Base-by-base conservation (phyloP, 64 coral and sea anemone genomes). In the Pocillopora damicornis region DNA sequence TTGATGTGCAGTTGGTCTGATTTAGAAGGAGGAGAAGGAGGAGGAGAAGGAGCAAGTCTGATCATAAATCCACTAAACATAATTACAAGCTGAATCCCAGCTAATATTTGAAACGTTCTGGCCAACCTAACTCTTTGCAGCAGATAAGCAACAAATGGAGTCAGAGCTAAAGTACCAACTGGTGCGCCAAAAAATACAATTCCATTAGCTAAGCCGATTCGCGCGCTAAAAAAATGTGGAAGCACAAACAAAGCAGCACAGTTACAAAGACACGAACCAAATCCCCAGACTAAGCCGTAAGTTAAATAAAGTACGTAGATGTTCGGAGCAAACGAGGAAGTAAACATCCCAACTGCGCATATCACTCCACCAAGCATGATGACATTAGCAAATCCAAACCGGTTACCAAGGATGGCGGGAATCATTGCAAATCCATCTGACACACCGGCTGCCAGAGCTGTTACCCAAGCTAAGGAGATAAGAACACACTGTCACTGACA, bases 271-370 rank as follows among this genome's bases (percentile, higher is more conserved):
- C 58, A 75, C 2, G 51, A 60, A 0, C 75, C 85, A 26, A 88
- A 59, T 13, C 91, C 91, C 17, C 64, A 88, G 4, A 73, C 58
- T 3, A 92, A 15, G 15, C 91, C 91, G 45, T 92, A 92, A 15
- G 86, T 80, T 15, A 92, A 10, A 59, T 75, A 83, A 62, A 92
- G 91, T 58, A 81, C 15, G 56, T 75, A 80, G 34, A 92, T 58
- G 37, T 80, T 88, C 16, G 76, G 63, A 0, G 73, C 91, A 76
- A 92, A 92, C 0, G 91, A 92, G 4, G 91, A 92, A 7, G 64
- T 18, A 58, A 88, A 18, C 11, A 82, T 64, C 22, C 86, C 86
- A 15, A 88, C 16, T 10, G 38, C 71, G 60, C 75, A 67, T 35
- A 58, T 18, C 17, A 88, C 12, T 23, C 86, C 86, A 57, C 86